These are phyloP conservation scores for Centropus unirufus DNA, from an alignment of 2,113 vertebrate genomes.

Conservation along the genomic window DNA sequence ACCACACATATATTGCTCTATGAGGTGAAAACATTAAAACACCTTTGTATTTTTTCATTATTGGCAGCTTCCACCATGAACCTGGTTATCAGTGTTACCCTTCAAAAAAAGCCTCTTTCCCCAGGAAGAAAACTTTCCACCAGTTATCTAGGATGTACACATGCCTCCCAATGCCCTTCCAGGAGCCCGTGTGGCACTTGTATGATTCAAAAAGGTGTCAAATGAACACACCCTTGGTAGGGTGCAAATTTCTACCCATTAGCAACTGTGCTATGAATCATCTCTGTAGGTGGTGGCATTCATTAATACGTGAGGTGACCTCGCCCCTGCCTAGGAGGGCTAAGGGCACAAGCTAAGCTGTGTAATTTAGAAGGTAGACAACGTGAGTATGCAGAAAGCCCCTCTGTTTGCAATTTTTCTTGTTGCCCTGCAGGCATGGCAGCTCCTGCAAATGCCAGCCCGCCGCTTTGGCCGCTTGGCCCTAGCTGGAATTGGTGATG, in stretches of 20 bases:
- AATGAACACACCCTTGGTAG: neutral
- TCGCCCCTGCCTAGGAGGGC: neutral
- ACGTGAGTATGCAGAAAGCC: neutral
- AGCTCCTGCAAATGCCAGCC: neutral
- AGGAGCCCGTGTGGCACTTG: neutral
- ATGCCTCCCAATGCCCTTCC: neutral
- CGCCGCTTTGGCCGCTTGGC: neutral
- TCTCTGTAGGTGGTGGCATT: neutral
- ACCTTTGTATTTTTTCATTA: neutral
- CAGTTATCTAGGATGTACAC: neutral
- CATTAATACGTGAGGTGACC: neutral
- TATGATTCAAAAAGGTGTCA: neutral
- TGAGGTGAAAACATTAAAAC: neutral
- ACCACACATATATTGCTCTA: neutral
- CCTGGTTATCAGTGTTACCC: neutral
- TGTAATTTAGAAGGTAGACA: neutral
- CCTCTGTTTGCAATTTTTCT: neutral
- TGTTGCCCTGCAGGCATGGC: neutral
- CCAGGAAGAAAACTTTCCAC: neutral
- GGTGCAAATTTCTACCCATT: neutral
- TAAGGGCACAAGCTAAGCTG: neutral
- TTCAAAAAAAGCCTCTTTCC: neutral
- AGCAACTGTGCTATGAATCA: neutral
- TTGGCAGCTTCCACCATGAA: neutral
- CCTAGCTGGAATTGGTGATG: neutral